Base-by-base conservation (phyloP, 2,888 invertebrate species). In the Dysmachus trigonus region DNA sequence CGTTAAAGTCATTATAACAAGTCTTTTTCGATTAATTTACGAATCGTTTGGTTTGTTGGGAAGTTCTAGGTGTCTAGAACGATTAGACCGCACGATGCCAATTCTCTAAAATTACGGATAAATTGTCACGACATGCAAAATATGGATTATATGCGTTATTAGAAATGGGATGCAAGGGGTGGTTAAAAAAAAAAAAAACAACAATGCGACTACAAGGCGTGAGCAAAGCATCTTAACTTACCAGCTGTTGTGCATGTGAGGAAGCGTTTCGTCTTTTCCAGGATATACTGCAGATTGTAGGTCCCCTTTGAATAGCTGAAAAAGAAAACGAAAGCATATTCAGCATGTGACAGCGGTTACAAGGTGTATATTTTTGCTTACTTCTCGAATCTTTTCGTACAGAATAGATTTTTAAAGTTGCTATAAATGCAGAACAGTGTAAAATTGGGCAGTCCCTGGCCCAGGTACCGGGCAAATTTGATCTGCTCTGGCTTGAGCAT, bases 381-480 rank as follows among this genome's bases (percentile, higher is more conserved):
- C 92, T 91, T 92, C 90, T 92, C 92, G 86, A 92, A 92, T 89
- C 92, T 91, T 90, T 92, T 92, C 88, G 92, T 91, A 90, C 92
- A 92, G 88, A 92, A 92, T 77, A 92, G 89, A 90, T 92, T 92
- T 89, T 92, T 92, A 89, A 91, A 92, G 89, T 92, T 92, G 90
- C 92, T 92, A 89, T 92, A 92, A 92, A 92, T 92, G 91, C 92
- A 92, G 88, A 92, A 92, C 87, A 92, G 90, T 87, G 92, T 92
- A 88, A 92, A 92, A 88, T 91, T 91, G 87, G 92, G 92, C 88
- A 92, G 89, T 82, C 92, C 92, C 89, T 91, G 92, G 85, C 92
- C 92, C 89, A 92, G 90, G 90, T 91, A 92, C 88, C 92, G 90
- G 76, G 92, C 92, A 89, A 92, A 92, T 89, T 92, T 92, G 33